Conservation (phyloP, 2,113 vertebrate species). For the Sakesphorus luctuosus region DNA sequence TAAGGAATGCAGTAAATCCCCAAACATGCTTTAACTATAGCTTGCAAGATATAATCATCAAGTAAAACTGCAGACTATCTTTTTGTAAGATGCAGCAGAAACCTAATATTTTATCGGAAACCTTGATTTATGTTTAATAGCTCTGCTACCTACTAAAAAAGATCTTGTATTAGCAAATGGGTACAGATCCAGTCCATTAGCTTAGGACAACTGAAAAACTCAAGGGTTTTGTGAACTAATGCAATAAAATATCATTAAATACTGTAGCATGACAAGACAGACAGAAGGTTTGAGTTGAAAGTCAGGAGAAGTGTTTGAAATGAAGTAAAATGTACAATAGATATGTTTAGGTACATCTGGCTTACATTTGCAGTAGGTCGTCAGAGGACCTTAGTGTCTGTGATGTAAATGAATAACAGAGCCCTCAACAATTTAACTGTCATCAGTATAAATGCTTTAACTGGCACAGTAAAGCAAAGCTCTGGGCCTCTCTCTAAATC, state of each 20-base stretch:
- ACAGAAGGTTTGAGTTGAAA: slow-evolving; percentile 78
- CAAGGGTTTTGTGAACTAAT: slow-evolving; percentile 76
- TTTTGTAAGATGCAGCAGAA: slow-evolving; percentile 48
- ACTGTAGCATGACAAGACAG: slow-evolving; percentile 76
- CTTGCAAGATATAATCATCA: not conserved
- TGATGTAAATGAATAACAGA: slow-evolving; percentile 91
- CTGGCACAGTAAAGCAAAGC: slow-evolving; percentile 73
- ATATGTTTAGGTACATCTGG: slow-evolving; percentile 85
- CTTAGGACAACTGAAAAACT: slow-evolving; percentile 75
- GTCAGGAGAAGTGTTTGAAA: slow-evolving; percentile 77
- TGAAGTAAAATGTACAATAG: slow-evolving; percentile 76
- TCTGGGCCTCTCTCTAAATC: slow-evolving; percentile 70
- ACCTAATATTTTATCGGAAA: slow-evolving; percentile 67
- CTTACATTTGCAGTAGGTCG: slow-evolving; percentile 84
- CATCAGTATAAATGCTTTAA: slow-evolving; percentile 83
- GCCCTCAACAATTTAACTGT: slow-evolving; percentile 87
- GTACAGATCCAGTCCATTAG: slow-evolving; percentile 81
- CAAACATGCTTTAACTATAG: slow-evolving; percentile 39
- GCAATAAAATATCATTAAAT: slow-evolving; percentile 83
- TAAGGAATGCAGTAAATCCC: slow-evolving; percentile 64
- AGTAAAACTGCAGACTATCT: not conserved
- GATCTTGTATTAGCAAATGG: slow-evolving; percentile 79
- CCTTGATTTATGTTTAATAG: slow-evolving; percentile 70
- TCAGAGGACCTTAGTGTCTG: slow-evolving; percentile 81
- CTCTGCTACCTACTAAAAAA: slow-evolving; percentile 71